Base-by-base conservation (phyloP, 2,888 invertebrate species). In the Plusia festucae region DNA sequence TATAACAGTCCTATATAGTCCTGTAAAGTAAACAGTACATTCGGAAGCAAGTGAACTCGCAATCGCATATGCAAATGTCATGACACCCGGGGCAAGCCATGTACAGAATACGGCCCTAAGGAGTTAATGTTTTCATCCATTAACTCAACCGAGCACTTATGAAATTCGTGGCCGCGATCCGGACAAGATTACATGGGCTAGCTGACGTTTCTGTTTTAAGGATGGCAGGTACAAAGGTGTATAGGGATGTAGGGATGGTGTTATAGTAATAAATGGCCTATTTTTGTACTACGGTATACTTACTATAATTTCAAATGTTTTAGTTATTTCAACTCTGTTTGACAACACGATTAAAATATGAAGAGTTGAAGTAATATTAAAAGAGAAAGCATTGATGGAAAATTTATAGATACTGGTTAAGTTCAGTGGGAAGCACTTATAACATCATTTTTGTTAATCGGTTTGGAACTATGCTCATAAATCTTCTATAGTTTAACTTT, bases 101-200 rank as follows among this genome's bases (percentile, higher is more conserved):
- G 72, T 63, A 62, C 59, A 46, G 74, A 65, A 85, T 82, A 79
- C 85, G 84, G 78, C 84, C 84, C 90, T 69, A 75, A 88, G 86
- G 90, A 92, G 91, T 93, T 93, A 93, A 93, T 93, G 93, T 92
- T 93, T 93, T 91, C 92, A 91, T 90, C 93, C 92, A 93, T 93
- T 93, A 93, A 90, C 89, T 90, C 86, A 85, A 89, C 86, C 89
- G 86, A 90, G 91, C 92, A 92, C 92, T 93, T 93, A 93, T 93
- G 93, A 93, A 93, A 91, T 92, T 93, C 92, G 89, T 92, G 91
- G 89, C 88, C 92, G 90, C 91, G 92, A 93, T 93, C 91, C 89
- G 91, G 91, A 92, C 88, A 82, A 91, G 92, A 93, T 93, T 92
- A 93, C 89, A 90, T 84, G 86, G 90, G 86, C 89, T 88, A 88